phyloP scores from a whole-genome alignment of 1,140 invertebrate genomes.

The Ceratosolen fusciceps region DNA sequence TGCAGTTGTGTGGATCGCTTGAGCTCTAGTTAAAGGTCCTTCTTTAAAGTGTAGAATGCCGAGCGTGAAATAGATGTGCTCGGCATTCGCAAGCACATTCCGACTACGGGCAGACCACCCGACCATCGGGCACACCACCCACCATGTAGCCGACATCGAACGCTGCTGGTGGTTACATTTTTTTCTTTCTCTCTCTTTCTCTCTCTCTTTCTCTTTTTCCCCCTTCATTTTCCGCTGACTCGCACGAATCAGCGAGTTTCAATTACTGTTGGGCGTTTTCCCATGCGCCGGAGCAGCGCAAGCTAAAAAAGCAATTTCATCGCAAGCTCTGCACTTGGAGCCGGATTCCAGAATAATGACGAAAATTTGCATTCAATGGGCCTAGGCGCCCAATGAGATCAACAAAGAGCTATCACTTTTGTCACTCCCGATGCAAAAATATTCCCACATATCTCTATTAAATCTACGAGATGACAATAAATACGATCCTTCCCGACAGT shows the following conservation, averaged over 20 bases:
- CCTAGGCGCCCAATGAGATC: not conserved
- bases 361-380: constrained; percentile 23
- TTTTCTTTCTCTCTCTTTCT: too few relatives aligned
- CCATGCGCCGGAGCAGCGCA: not conserved
- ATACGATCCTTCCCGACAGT: too few relatives aligned
- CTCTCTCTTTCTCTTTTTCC: too few relatives aligned
- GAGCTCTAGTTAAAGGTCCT: not conserved
- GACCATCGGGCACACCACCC: too few relatives aligned
- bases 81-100: not conserved
- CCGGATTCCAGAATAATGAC: constrained; percentile 26
- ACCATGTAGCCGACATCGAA: too few relatives aligned
- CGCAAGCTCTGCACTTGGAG: constrained; percentile 1
- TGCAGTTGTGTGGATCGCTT: not conserved
- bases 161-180: not conserved
- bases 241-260: constrained; percentile 31
- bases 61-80: not conserved
- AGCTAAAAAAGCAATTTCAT: constrained; percentile 38
- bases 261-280: constrained; percentile 11
- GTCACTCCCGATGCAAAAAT: constrained; percentile 4
- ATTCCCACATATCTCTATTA: not conserved
- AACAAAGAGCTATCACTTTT: constrained; percentile 15
- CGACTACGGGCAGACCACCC: too few relatives aligned
- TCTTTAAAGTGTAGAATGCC: not conserved
- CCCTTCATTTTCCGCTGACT: constrained; percentile 37
- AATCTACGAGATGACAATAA: not conserved